phyloP scores from a whole-genome alignment of 2,113 vertebrate species.

The Cathartes aura region DNA sequence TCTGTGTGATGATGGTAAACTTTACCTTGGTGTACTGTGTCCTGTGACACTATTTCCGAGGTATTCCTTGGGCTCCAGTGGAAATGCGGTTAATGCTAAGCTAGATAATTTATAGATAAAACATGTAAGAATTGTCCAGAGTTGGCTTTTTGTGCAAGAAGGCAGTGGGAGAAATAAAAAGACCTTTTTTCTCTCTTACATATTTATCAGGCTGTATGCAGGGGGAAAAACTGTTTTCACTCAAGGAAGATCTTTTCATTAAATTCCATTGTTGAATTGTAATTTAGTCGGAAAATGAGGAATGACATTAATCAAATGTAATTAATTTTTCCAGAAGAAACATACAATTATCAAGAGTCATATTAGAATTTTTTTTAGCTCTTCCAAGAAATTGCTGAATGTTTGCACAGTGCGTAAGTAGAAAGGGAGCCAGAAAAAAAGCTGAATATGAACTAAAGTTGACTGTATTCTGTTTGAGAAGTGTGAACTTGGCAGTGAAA shows the following conservation, averaged over 20 bases:
- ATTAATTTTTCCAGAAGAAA: constrained; percentile 23
- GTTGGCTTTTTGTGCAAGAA: background rate
- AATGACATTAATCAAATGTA: background rate
- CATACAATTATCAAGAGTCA: background rate
- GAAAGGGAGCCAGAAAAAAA: background rate
- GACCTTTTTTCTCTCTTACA: background rate
- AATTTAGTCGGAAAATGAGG: background rate
- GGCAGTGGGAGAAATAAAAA: background rate
- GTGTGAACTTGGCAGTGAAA: constrained; percentile 25
- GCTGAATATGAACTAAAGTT: background rate
- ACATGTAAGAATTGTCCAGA: background rate
- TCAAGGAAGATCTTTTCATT: background rate
- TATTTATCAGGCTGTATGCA: background rate
- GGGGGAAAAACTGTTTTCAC: background rate
- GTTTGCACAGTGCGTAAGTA: background rate
- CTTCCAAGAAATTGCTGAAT: constrained; percentile 2
- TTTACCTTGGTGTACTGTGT: background rate
- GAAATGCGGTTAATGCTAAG: background rate
- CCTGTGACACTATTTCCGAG: background rate
- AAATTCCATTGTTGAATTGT: background rate
- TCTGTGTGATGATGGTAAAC: background rate
- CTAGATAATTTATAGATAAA: background rate
- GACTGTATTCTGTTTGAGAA: constrained; percentile 7
- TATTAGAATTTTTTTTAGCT: background rate
- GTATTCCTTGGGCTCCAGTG: background rate